Evolutionary conservation across 1,140 invertebrate genomes (phyloP).

Genomic region (Drosophila littoralis): DNA sequence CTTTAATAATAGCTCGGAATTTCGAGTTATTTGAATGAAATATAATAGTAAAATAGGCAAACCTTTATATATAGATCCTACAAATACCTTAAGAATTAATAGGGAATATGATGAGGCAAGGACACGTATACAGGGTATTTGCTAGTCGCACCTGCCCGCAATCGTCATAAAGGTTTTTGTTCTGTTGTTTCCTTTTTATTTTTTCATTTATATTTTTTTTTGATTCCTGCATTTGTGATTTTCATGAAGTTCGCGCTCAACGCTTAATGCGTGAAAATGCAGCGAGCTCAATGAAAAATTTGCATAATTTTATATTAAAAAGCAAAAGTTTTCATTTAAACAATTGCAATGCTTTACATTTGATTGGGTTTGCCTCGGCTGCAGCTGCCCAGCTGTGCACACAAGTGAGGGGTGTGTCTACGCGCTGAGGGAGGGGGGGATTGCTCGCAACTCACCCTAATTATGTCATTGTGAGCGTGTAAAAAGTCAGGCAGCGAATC

Average conservation of each 20-base stretch:
- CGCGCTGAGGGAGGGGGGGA: constrained; percentile 11
- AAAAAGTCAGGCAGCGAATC: constrained; percentile 52
- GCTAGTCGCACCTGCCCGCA: background rate
- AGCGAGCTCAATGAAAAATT: constrained; percentile 50
- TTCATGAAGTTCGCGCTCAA: constrained; percentile 23
- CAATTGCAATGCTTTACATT: constrained; percentile 68
- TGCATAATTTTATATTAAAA: constrained; percentile 77
- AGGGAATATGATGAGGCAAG: background rate
- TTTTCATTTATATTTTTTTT: background rate
- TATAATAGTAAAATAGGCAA: no score
- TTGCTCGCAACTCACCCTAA: constrained; percentile 59
- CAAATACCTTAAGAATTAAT: no score
- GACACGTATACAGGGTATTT: background rate
- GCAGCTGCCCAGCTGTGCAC: constrained; percentile 69
- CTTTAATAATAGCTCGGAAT: no score
- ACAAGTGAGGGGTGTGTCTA: constrained; percentile 70
- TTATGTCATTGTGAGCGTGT: constrained; percentile 62
- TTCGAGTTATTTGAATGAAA: no score
- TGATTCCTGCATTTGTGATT: constrained; percentile 17
- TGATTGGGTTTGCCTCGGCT: constrained; percentile 51
- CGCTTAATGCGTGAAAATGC: constrained; percentile 47
- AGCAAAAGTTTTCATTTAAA: constrained; percentile 68
- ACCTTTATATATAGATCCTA: no score
- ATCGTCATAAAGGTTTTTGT: background rate
- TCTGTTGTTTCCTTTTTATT: background rate